These are phyloP conservation scores for Microcebus jonahi DNA, from an alignment of 2,113 vertebrate species.

Conservation along the genomic window DNA sequence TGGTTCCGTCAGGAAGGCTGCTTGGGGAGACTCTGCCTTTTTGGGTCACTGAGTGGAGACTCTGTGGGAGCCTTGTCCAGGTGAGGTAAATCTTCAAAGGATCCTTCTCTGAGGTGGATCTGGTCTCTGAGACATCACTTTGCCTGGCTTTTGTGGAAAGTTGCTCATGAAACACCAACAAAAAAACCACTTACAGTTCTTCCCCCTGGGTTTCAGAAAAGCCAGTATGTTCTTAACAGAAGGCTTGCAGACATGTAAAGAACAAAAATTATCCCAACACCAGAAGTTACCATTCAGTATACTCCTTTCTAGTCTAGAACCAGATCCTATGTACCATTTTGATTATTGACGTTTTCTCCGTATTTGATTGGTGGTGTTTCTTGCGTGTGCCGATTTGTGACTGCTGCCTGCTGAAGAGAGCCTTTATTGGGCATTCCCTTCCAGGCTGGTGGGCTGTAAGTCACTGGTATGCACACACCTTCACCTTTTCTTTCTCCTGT, in stretches of 20 bases:
- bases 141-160: neutral
- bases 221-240: neutral
- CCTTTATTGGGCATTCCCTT: fast-evolving
- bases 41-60: neutral
- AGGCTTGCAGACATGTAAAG: neutral
- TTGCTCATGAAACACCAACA: neutral
- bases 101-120: neutral
- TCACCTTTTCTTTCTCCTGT: neutral
- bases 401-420: neutral
- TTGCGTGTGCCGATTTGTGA: neutral
- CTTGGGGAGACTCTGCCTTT: neutral
- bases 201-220: neutral
- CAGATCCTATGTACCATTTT: fast-evolving
- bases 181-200: neutral
- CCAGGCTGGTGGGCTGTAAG: neutral
- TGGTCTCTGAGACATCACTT: neutral
- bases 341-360: neutral
- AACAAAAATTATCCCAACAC: neutral
- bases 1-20: neutral
- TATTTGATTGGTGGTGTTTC: too few relatives aligned
- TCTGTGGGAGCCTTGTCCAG: neutral
- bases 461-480: neutral
- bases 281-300: too few relatives aligned
- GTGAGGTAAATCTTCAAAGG: neutral
- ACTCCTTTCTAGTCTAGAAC: neutral